phyloP scores from a whole-genome alignment of 2,888 invertebrate genomes.

The Pseudolycoriella hygida region DNA sequence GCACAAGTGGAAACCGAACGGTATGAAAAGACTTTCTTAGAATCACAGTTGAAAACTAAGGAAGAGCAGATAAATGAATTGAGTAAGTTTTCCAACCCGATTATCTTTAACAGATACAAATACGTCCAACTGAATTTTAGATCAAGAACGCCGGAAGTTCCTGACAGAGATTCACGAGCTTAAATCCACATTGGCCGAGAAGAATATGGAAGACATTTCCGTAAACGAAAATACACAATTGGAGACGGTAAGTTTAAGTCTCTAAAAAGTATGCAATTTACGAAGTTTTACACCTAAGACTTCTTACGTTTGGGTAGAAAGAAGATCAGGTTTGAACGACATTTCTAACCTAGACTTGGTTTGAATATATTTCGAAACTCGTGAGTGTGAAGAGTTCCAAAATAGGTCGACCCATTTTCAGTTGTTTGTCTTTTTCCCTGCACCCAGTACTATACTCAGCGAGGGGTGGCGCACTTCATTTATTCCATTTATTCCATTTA shows the following conservation, averaged over 20 bases:
- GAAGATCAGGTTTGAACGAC: too few species aligned
- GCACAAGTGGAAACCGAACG: conserved; percentile 22
- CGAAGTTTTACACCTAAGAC: background rate
- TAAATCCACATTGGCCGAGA: conserved; percentile 15
- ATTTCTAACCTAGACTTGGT: too few species aligned
- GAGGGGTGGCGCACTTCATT: too few species aligned
- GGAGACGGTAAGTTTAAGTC: conserved; percentile 14
- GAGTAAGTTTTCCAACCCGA: conserved; percentile 10
- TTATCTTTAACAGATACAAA: background rate
- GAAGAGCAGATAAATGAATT: background rate
- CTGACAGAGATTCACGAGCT: conserved; percentile 16
- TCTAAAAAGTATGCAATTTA: conserved; percentile 3
- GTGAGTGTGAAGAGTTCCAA: too few species aligned
- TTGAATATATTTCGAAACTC: too few species aligned
- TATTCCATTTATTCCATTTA: too few species aligned
- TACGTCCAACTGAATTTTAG: too few species aligned
- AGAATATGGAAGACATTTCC: conserved; percentile 12
- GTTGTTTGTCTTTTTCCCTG: too few species aligned
- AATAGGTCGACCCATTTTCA: too few species aligned
- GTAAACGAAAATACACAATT: conserved; percentile 12
- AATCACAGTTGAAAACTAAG: background rate
- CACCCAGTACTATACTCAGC: too few species aligned
- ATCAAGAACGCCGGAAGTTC: conserved; percentile 8
- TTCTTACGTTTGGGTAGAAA: too few species aligned
- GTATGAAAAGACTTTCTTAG: conserved; percentile 12